Evolutionary conservation across 2,797 vertebrate species (phyloP), one percentile per base, ranked within the genome.

Genomic region (Dicrostonyx torquatus): DNA sequence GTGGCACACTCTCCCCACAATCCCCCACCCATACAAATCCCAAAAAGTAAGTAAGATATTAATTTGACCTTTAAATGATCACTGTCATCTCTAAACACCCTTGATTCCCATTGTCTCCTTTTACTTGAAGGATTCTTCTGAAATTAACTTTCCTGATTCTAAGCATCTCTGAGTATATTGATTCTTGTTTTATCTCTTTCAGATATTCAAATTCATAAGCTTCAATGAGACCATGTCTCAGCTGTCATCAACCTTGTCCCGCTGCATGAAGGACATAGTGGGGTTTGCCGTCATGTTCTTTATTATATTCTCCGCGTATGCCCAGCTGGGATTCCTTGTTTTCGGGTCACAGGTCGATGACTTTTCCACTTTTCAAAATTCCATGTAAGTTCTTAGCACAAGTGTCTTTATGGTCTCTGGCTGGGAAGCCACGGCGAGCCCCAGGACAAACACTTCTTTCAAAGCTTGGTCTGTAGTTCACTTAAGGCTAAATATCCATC

Each of bases 211-310:
- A 93, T 98, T 97, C 6, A 88, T 98, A 83, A 98, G 89, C 79
- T 98, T 98, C 93, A 98, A 98, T 95, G 98, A 97, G 96, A 98
- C 98, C 53, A 98, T 98, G 98, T 98, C 90, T 7, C 98, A 98
- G 89, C 94, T 98, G 79, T 98, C 98, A n/a, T 98, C 98, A 55
- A 98, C 98, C 9, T 95, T 98, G 62, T 98, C 97, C 78, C 98
- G 97, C 92, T 98, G 98, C 96, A 97, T 98, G 96, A 98, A 98
- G 97, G 98, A 98, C 90, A 97, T 98, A 85, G 94, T 97, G 82
- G 98, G 98, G 95, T 98, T 98, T 96, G 97, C 98, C 79, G 64
- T 98, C 91, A 98, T 98, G 97, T 98, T 98, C 97, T 98, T 98
- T 91, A 98, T 98, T 37, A 94, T 98, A 96, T 98, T 98, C 97